phyloP scores from a whole-genome alignment of 2,888 invertebrate genomes.

The Pseudococcus longispinus region DNA sequence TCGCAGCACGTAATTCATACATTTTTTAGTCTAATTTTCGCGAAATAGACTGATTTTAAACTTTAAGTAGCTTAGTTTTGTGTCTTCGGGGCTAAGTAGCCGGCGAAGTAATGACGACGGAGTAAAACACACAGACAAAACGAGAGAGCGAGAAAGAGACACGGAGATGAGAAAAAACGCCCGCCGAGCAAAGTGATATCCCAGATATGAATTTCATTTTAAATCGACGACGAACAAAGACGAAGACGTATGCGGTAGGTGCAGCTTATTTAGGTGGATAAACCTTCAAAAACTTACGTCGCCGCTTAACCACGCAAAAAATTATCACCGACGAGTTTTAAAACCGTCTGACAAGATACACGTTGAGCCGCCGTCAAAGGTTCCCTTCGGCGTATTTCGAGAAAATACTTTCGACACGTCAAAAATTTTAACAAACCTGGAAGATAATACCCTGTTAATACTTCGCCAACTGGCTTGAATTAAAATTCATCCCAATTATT shows the following conservation, averaged over 20 bases:
- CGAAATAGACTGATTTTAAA: conserved; percentile 33
- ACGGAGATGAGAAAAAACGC: not conserved
- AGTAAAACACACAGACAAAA: not conserved
- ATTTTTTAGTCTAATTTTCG: conserved; percentile 16
- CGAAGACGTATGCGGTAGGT: not conserved
- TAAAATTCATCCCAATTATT: not conserved
- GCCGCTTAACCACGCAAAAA: not conserved
- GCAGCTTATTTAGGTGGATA: not conserved
- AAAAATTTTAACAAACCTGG: too few species aligned
- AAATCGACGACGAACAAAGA: conserved; percentile 11
- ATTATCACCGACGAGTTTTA: not conserved
- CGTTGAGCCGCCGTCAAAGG: not conserved
- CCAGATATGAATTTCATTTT: conserved; percentile 4
- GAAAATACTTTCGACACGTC: too few species aligned
- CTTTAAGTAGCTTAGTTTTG: conserved; percentile 29
- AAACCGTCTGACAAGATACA: not conserved
- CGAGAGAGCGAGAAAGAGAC: not conserved
- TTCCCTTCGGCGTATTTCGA: too few species aligned
- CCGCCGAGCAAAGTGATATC: not conserved
- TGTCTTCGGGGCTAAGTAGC: not conserved
- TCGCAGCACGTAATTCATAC: not conserved
- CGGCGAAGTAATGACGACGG: not conserved
- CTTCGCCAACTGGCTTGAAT: too few species aligned
- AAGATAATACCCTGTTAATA: too few species aligned
- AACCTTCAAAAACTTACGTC: not conserved